Evolutionary conservation across 2,888 invertebrate species (phyloP).

Genomic region (Pyrrhia umbra): DNA sequence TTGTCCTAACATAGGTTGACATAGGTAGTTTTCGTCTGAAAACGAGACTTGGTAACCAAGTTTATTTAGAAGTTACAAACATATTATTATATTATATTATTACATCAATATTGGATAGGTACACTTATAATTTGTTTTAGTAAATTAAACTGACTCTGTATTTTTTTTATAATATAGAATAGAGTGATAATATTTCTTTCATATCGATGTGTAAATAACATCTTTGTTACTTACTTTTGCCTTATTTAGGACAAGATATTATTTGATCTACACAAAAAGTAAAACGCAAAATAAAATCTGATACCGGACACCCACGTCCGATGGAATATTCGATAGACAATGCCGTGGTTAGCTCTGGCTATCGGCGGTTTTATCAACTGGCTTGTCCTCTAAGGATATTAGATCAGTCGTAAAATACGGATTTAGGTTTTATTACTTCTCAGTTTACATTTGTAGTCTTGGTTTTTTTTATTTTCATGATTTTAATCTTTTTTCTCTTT

Average conservation of each 20-base stretch:
- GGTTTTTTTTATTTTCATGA: conserved; percentile 27
- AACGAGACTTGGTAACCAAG: too few relatives aligned
- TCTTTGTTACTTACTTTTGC: conserved; percentile 7
- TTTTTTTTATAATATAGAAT: neutral
- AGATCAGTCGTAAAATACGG: conserved; percentile 57
- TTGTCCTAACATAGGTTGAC: too few relatives aligned
- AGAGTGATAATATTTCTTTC: neutral
- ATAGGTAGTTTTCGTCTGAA: neutral
- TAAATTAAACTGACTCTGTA: too few relatives aligned
- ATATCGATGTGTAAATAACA: neutral
- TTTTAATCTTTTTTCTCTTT: conserved; percentile 28
- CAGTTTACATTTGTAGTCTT: conserved; percentile 44
- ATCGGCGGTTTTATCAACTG: conserved; percentile 59
- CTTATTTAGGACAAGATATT: conserved; percentile 49
- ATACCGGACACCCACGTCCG: conserved; percentile 76
- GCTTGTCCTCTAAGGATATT: conserved; percentile 42
- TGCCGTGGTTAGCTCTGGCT: conserved; percentile 58
- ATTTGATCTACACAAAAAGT: conserved; percentile 69
- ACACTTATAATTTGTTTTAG: too few relatives aligned
- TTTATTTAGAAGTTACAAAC: too few relatives aligned
- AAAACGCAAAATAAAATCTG: conserved; percentile 67
- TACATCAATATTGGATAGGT: too few relatives aligned
- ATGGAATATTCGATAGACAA: conserved; percentile 63
- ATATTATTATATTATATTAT: too few relatives aligned
- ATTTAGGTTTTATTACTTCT: conserved; percentile 58